Conservation (phyloP, 2,797 vertebrate genomes). For the Scleropages formosus region DNA sequence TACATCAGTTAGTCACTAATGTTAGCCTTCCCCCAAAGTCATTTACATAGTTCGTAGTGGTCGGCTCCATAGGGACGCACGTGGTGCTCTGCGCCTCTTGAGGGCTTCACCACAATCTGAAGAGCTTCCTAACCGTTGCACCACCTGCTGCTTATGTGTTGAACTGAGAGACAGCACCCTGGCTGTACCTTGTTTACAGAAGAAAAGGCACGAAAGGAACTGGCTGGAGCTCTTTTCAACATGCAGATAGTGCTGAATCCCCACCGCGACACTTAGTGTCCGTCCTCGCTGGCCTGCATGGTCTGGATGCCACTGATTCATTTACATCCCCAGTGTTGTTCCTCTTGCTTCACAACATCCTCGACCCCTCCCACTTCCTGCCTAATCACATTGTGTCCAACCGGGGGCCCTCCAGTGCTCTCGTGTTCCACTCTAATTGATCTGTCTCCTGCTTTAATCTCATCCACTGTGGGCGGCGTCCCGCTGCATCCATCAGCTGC, state of each 20-base stretch:
- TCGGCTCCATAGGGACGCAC: not conserved
- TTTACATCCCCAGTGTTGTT: not conserved
- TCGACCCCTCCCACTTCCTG: not conserved
- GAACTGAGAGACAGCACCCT: too few relatives aligned
- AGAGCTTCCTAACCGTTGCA: not conserved
- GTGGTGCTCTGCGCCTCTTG: not conserved
- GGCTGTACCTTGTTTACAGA: too few relatives aligned
- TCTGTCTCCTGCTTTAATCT: slow-evolving; percentile 75
- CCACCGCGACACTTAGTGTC: not conserved
- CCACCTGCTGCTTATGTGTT: slow-evolving; percentile 1
- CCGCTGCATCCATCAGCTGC: slow-evolving; percentile 59
- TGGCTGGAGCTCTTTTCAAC: too few relatives aligned
- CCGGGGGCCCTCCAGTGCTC: slow-evolving; percentile 62
- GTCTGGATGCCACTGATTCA: not conserved
- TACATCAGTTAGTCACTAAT: slow-evolving; percentile 8
- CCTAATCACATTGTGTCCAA: slow-evolving; percentile 67
- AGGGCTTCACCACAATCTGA: not conserved
- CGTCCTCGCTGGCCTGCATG: not conserved
- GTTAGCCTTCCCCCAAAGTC: not conserved
- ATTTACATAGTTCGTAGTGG: not conserved
- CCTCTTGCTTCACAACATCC: too few relatives aligned
- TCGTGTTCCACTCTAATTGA: slow-evolving; percentile 78
- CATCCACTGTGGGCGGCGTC: slow-evolving; percentile 72
- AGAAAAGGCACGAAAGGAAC: too few relatives aligned
- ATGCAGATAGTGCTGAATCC: too few relatives aligned